These are phyloP conservation scores for Hemiscyllium ocellatum DNA, from an alignment of 2,113 vertebrate genomes.

Conservation along the genomic window DNA sequence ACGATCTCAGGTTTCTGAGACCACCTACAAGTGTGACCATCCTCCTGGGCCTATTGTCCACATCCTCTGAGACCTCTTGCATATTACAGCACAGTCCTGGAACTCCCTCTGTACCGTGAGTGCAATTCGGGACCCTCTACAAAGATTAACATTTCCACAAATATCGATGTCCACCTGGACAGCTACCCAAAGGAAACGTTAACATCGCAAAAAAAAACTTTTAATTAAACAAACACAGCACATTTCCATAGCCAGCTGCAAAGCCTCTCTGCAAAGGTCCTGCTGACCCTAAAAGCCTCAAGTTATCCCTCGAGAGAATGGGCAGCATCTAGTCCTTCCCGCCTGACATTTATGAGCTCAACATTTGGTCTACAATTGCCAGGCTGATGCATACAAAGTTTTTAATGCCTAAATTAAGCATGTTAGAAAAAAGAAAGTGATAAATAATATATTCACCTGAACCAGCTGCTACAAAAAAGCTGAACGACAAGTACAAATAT, in stretches of 20 bases:
- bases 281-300: neutral
- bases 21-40: neutral
- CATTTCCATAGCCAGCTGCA: neutral
- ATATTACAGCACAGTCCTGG: neutral
- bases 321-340: neutral
- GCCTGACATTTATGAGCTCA: neutral
- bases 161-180: neutral
- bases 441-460: constrained; percentile 27
- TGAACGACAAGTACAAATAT: neutral
- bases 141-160: neutral
- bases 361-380: neutral
- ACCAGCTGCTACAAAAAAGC: neutral
- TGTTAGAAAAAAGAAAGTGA: constrained; percentile 19
- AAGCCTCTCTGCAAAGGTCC: neutral
- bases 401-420: constrained; percentile 28
- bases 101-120: neutral
- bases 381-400: neutral
- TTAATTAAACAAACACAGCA: neutral
- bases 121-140: neutral
- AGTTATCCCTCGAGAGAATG: neutral
- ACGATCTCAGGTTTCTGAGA: neutral
- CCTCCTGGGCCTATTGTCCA: neutral
- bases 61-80: neutral
- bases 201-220: neutral
- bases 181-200: neutral